Evolutionary conservation across 2,888 invertebrate genomes (phyloP).

Genomic region (Pandemis corylana): DNA sequence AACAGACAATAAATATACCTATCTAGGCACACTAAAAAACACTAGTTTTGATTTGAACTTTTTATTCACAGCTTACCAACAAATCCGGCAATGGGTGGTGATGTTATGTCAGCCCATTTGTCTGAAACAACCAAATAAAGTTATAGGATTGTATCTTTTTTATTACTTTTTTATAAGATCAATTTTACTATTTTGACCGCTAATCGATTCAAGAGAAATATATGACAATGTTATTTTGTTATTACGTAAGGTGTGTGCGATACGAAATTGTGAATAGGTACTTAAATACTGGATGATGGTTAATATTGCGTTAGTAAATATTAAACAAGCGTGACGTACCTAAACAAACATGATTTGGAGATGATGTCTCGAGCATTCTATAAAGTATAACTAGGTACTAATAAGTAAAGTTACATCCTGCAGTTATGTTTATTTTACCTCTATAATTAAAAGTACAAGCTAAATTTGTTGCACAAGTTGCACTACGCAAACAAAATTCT

Average conservation of each 20-base stretch:
- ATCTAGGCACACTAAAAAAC: not conserved
- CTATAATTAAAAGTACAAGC: too few species aligned
- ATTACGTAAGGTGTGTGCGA: not conserved
- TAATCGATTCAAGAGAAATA: not conserved
- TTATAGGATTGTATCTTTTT: not conserved
- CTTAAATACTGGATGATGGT: not conserved
- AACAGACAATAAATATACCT: not conserved
- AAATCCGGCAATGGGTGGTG: constrained; percentile 64
- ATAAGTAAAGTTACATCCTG: not conserved
- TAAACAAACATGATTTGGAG: not conserved
- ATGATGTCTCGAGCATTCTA: not conserved
- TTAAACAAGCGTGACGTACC: not conserved
- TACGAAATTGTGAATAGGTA: not conserved
- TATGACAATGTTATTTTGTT: not conserved
- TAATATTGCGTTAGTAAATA: constrained; percentile 2
- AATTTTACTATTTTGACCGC: not conserved
- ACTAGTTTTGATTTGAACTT: not conserved
- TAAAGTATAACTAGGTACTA: not conserved
- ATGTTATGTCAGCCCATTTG: constrained; percentile 69
- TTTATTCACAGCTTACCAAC: constrained; percentile 65
- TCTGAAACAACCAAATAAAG: constrained; percentile 58
- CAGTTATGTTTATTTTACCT: not conserved
- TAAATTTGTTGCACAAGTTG: too few species aligned
- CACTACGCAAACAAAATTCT: too few species aligned
- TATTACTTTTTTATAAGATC: not conserved